These are phyloP conservation scores for Ennomos erosarius DNA, from an alignment of 2,888 invertebrate genomes.

Conservation along the genomic window DNA sequence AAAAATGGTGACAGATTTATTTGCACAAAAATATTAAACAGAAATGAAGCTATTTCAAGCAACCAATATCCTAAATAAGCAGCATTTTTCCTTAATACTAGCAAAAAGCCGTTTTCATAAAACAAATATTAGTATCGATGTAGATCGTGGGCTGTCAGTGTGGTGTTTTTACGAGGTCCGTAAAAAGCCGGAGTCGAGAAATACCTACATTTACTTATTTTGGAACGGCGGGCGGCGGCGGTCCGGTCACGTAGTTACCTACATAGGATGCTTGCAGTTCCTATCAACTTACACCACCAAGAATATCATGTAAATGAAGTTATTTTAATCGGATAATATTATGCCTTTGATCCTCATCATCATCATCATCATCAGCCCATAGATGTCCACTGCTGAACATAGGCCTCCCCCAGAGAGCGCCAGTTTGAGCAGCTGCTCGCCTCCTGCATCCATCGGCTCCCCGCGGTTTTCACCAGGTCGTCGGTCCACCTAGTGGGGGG, in stretches of 20 bases:
- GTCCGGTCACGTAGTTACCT: conserved; percentile 66
- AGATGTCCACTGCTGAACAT: no score
- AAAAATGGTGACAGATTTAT: conserved; percentile 20
- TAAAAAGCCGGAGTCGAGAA: conserved; percentile 49
- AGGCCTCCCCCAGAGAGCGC: no score
- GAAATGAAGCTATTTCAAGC: conserved; percentile 28
- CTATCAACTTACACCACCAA: conserved; percentile 40
- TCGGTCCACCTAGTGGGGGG: no score
- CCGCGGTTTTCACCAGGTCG: no score
- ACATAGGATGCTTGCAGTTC: conserved; percentile 43
- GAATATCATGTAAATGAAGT: no score
- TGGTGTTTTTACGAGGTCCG: conserved; percentile 61
- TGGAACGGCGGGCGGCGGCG: conserved; percentile 49
- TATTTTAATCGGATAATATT: no score
- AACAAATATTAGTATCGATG: conserved; percentile 67
- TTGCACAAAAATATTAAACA: conserved; percentile 24
- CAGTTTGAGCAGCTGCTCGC: no score
- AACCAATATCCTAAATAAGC: conserved; percentile 37
- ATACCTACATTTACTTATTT: conserved; percentile 63
- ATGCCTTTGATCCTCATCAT: no score
- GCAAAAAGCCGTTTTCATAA: conserved; percentile 56
- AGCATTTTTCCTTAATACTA: conserved; percentile 29
- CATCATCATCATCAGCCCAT: no score
- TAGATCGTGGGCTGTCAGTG: conserved; percentile 59
- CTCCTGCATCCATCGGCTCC: no score